Base-by-base conservation (phyloP, 2,888 invertebrate genomes). In the Xanthia icteritia region DNA sequence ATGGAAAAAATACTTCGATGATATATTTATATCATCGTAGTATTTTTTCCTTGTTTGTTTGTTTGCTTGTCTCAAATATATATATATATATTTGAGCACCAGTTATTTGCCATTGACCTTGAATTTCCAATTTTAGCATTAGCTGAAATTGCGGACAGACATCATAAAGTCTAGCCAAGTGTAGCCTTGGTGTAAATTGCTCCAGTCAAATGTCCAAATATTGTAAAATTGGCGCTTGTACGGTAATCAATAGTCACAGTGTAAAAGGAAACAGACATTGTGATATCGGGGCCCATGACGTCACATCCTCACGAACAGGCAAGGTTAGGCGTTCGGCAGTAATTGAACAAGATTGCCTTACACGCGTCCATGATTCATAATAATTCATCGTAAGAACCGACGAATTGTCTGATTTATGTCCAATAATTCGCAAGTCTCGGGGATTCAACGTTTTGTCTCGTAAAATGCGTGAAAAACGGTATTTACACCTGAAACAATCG, bases 331-430 rank as follows among this genome's bases (percentile, higher is more conserved):
- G 84, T 86, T 87, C 77, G 88, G 88, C 89, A 87, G 92, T 93
- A 95, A 95, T 95, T 94, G 94, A 91, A 90, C 91, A 93, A 93
- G 93, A 94, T 94, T 93, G 93, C 92, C 89, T 89, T 89, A 89
- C 89, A 91, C 89, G 90, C 91, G 91, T 90, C 90, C 92, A 92
- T 93, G 93, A 93, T 91, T 94, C 92, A 94, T 86, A 87, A 90
- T 92, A 92, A 92, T 92, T 93, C 89, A 90, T 90, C 88, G 88
- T 86, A 75, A 86, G 81, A 88, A 86, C 89, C 83, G 88, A 85
- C 89, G 82, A 81, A 82, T 87, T 81, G 80, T 86, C 88, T 91
- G 92, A 92, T 93, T 94, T 93, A 93, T 90, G 81, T 71, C 79
- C 88, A 80, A 87, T 91, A 91, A 92, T 92, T 89, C 86, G 85